Base-by-base conservation (phyloP, 92 coral and sea anemone species). In the Micromussa lordhowensis region DNA sequence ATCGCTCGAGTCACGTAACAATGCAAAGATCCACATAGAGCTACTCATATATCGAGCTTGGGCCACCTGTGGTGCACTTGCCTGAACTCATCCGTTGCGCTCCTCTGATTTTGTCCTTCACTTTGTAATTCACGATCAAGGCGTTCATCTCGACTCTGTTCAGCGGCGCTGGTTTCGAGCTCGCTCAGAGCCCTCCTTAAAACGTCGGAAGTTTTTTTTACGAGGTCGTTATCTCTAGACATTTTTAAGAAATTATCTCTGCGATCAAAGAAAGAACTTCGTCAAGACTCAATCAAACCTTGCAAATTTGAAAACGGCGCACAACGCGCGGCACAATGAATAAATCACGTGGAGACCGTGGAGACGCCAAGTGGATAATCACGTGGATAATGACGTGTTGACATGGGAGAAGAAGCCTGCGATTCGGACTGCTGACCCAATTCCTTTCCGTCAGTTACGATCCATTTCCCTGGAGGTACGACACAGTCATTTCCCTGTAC, bases 111-210 rank as follows among this genome's bases (percentile, higher is more conserved):
- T 54, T 54, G 61, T 54, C 61, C 61, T 8, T 54, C 61, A 70
- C 76, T 30, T 70, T 70, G 76, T 70, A 70, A 6, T 70, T 70
- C 34, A 70, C 76, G 76, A 30, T 70, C 36, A 70, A 70, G 36
- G 76, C 38, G 76, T 70, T 70, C 76, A 70, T 70, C 76, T 21
- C 76, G 76, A 70, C 76, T 70, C 36, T 11, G 76, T 70, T 70
- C 76, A 21, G 76, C 32, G 76, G 76, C 76, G 36, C 76, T 70
- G 34, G 76, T 70, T 30, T 70, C 76, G 21, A 70, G 76, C 76
- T 70, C 76, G 76, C 76, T 70, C 28, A 70, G 76, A 70, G 76
- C 38, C 36, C 76, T 70, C 28, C 76, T 70, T 70, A 54, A 54
- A 54, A 54, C 61, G 10, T 54, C 61, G 8, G 61, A 54, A 54